A percentile compares a stretch with the other conserved stretches of the same genome.
Evolutionary conservation across 2,888 invertebrate genomes (phyloP).

Genomic region (Nomada ruficornis): DNA sequence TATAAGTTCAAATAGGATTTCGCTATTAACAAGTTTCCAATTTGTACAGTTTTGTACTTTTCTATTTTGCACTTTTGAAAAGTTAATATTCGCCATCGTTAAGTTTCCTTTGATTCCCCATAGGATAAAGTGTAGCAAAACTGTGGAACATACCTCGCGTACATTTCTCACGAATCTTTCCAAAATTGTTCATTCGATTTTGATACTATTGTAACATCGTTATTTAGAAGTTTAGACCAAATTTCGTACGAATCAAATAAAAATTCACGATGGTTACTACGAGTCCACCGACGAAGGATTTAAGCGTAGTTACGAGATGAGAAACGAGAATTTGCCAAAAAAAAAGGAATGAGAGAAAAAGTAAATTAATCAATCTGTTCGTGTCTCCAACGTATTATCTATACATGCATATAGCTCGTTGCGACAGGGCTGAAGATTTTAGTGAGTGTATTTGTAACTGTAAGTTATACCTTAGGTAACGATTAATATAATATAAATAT

Average conservation of each 20-base stretch:
- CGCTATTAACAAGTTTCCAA: neutral
- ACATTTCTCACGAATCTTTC: slow-evolving; percentile 1
- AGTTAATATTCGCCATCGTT: neutral
- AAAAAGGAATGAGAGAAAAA: neutral
- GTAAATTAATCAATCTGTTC: slow-evolving; percentile 62
- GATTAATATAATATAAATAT: slow-evolving; percentile 74
- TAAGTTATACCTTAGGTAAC: slow-evolving; percentile 74
- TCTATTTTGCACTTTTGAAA: neutral
- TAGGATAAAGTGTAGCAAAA: slow-evolving; percentile 19
- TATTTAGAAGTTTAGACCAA: neutral
- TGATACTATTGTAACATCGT: neutral
- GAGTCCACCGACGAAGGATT: slow-evolving; percentile 37
- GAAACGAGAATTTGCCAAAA: slow-evolving; percentile 58
- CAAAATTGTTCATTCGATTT: neutral
- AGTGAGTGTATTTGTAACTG: slow-evolving; percentile 75
- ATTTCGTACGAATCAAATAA: slow-evolving; percentile 6
- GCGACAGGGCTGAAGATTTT: slow-evolving; percentile 73
- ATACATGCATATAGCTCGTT: slow-evolving; percentile 71
- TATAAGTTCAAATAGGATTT: neutral
- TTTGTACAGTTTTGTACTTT: neutral
- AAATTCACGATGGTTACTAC: slow-evolving; percentile 50
- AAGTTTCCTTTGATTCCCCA: neutral
- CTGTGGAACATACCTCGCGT: slow-evolving; percentile 69
- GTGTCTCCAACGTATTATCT: slow-evolving; percentile 71
- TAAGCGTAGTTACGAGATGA: slow-evolving; percentile 27